These are phyloP conservation scores for Cricetomys ansorgei DNA, from an alignment of 2,113 vertebrate genomes.

Conservation along the genomic window DNA sequence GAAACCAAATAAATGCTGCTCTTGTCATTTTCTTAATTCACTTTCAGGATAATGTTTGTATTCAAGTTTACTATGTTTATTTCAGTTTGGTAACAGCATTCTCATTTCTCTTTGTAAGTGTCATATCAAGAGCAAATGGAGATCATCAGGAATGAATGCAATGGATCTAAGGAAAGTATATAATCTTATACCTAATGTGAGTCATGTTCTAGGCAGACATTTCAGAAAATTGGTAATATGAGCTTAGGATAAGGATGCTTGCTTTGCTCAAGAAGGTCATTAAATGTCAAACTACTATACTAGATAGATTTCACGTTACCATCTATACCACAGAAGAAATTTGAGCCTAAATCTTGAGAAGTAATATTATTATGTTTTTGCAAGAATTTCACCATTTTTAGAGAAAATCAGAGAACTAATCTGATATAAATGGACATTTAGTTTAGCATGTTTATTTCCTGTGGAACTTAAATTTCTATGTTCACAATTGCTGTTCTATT, in stretches of 20 bases:
- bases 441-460: not conserved
- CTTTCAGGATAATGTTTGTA: not conserved
- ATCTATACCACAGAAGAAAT: not conserved
- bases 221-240: not conserved
- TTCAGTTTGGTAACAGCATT: not conserved
- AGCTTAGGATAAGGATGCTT: not conserved
- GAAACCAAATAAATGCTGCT: not conserved
- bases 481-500: not conserved
- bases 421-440: not conserved
- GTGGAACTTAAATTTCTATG: not conserved
- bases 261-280: not conserved
- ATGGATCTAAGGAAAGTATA: no score
- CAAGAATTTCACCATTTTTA: not conserved
- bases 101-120: not conserved
- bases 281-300: not conserved
- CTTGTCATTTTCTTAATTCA: not conserved
- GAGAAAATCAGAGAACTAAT: not conserved
- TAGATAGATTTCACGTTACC: not conserved
- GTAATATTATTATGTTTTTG: not conserved
- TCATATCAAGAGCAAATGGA: not conserved
- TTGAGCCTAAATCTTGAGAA: not conserved
- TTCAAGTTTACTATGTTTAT: not conserved
- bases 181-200: not conserved
- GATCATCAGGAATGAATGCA: not conserved
- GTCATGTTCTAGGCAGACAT: not conserved